These are phyloP conservation scores for Vireo griseus DNA, from an alignment of 2,797 vertebrate genomes.

Conservation along the genomic window DNA sequence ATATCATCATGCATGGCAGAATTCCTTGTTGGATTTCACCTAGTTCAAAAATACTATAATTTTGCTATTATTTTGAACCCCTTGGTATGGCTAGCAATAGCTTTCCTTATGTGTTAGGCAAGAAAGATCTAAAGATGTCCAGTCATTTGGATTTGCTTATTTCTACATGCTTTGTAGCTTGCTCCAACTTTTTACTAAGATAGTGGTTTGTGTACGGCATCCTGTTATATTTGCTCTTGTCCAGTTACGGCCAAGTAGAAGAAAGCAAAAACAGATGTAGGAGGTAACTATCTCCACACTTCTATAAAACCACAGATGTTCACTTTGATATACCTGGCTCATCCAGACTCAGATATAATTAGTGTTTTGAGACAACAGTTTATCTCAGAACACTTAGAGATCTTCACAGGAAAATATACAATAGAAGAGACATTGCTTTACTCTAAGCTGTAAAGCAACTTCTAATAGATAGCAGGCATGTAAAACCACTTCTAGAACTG, in stretches of 20 bases:
- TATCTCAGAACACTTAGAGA: neutral
- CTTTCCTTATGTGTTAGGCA: neutral
- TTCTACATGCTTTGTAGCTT: neutral
- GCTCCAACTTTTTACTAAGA: neutral
- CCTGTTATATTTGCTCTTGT: neutral
- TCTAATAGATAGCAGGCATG: neutral
- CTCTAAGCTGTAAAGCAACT: neutral
- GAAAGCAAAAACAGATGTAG: neutral
- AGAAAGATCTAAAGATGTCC: neutral
- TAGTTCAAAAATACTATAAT: neutral
- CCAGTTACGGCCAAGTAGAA: neutral
- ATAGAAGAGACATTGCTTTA: neutral
- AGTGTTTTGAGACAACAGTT: neutral
- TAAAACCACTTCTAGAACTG: neutral
- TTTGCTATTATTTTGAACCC: neutral
- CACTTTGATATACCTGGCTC: neutral
- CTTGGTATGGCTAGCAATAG: neutral
- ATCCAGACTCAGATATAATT: neutral
- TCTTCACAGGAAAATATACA: neutral
- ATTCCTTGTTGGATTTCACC: neutral
- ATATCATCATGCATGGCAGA: neutral
- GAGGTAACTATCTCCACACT: neutral
- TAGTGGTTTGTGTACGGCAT: neutral
- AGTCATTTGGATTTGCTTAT: neutral
- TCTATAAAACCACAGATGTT: neutral